phyloP scores from a whole-genome alignment of 2,888 invertebrate species.

The Drosophila hamatofila region DNA sequence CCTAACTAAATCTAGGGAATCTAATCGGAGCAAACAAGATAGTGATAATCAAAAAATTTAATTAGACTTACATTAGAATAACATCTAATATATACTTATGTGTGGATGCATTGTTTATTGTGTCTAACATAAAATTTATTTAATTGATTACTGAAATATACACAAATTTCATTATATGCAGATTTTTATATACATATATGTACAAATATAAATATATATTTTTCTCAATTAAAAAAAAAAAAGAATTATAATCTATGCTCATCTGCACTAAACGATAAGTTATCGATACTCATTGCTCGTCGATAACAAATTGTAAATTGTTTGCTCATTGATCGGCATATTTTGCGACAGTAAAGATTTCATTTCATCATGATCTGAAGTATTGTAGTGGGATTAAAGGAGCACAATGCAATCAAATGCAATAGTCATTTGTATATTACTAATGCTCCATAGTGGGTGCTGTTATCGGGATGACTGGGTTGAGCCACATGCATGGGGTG shows the following conservation, averaged over 20 bases:
- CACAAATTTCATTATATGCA: too few species aligned
- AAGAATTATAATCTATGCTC: too few species aligned
- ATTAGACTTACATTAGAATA: conserved; percentile 23
- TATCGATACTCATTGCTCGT: too few species aligned
- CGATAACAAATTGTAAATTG: too few species aligned
- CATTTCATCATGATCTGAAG: background rate
- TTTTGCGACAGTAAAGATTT: background rate
- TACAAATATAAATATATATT: too few species aligned
- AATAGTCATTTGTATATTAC: background rate
- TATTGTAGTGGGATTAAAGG: background rate
- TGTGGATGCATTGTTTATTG: background rate
- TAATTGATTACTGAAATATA: too few species aligned
- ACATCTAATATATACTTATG: background rate
- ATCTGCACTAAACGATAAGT: too few species aligned
- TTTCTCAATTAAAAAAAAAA: too few species aligned
- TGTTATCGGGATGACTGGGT: background rate
- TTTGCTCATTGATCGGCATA: background rate
- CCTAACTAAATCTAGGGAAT: background rate
- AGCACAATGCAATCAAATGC: background rate
- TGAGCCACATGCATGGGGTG: background rate
- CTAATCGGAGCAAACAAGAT: background rate
- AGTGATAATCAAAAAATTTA: too few species aligned
- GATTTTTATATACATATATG: too few species aligned
- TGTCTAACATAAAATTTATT: too few species aligned
- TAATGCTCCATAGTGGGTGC: background rate